These are phyloP conservation scores for Rhabdophis nuchalis DNA, from an alignment of 2,797 vertebrate genomes.

Conservation along the genomic window DNA sequence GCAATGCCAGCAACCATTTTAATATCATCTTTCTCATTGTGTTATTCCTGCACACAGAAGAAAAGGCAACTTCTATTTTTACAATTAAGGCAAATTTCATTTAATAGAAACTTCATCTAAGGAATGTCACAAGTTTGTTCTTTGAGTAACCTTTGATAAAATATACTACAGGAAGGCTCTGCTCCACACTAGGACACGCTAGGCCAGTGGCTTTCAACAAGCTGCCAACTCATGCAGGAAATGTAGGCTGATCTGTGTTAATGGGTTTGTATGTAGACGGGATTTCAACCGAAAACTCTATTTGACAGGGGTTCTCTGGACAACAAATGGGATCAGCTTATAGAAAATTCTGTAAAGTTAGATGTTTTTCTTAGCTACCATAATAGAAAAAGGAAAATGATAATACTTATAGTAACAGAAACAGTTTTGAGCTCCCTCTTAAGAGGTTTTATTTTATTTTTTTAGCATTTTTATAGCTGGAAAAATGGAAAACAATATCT, in stretches of 20 bases:
- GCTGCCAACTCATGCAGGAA: neutral
- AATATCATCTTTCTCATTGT: neutral
- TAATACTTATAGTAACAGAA: neutral
- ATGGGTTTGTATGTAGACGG: neutral
- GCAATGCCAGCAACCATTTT: neutral
- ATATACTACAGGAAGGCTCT: neutral
- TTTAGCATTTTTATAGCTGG: neutral
- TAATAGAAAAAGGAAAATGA: constrained; percentile 4
- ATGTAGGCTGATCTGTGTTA: neutral
- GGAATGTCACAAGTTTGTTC: neutral
- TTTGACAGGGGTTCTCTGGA: constrained; percentile 8
- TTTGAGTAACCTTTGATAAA: neutral
- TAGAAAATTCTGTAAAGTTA: neutral
- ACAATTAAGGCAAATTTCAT: neutral
- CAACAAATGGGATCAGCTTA: neutral
- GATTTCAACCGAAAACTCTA: neutral
- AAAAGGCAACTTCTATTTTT: neutral
- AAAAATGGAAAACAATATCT: neutral
- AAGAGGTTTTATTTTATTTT: neutral
- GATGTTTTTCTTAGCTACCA: constrained; percentile 22
- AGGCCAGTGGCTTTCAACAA: neutral
- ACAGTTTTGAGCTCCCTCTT: neutral
- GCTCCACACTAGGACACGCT: neutral
- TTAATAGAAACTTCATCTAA: neutral
- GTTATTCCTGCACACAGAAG: neutral